Percentiles rank a stretch among this genome's conserved stretches.
Evolutionary conservation across 2,797 vertebrate species (phyloP).

Genomic region (Okamejei kenojei): DNA sequence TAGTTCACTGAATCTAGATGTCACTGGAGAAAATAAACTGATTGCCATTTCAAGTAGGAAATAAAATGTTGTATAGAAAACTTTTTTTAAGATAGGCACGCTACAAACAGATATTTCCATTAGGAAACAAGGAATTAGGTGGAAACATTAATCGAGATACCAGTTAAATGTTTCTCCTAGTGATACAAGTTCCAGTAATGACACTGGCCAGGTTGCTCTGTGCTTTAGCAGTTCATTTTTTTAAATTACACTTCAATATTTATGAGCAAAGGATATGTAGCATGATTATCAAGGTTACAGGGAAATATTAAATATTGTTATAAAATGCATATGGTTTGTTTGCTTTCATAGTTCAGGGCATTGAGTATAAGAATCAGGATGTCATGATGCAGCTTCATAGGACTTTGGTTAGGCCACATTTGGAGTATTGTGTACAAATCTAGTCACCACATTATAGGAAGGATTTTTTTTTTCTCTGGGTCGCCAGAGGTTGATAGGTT

Average conservation of each 20-base stretch:
- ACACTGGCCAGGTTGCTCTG: neutral
- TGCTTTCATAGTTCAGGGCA: no score
- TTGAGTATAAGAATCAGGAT: no score
- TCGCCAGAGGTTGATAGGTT: no score
- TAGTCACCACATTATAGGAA: no score
- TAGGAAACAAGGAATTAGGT: neutral
- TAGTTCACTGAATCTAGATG: neutral
- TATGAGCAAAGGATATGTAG: neutral
- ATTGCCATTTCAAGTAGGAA: neutral
- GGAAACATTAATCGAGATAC: conserved; percentile 14
- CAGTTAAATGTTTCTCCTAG: neutral
- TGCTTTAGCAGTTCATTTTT: neutral
- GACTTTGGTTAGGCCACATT: no score
- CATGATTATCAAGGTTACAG: neutral
- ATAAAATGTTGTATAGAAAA: neutral
- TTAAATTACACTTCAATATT: neutral
- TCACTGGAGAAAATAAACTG: neutral
- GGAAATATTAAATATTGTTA: neutral
- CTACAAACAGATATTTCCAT: neutral
- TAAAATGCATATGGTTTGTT: no score
- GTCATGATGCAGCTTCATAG: no score
- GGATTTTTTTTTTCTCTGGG: no score
- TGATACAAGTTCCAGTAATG: neutral
- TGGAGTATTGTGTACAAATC: no score
- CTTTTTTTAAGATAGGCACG: neutral